Evolutionary conservation across 2,888 invertebrate genomes (phyloP).

Genomic region (Scaptomyza polygonia): DNA sequence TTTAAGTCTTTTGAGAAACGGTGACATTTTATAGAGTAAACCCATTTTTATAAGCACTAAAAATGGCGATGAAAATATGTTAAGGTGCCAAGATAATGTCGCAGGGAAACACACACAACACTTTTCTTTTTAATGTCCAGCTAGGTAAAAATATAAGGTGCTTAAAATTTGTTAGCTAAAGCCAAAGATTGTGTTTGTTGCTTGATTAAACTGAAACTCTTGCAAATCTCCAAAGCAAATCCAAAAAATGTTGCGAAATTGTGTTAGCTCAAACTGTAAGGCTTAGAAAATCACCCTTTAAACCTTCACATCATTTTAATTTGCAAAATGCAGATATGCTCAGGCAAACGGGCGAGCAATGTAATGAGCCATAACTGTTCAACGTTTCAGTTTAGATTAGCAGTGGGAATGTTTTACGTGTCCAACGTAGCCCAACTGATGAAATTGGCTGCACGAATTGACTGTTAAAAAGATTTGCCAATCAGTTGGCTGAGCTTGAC

Average conservation of each 20-base stretch:
- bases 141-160: background rate
- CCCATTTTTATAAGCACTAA: conserved; percentile 1
- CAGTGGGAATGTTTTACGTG: conserved; percentile 40
- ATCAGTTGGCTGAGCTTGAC: conserved; percentile 1
- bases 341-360: conserved; percentile 14
- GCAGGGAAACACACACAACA: background rate
- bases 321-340: background rate
- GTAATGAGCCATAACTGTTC: conserved; percentile 36
- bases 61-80: background rate
- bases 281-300: conserved; percentile 5
- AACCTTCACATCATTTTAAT: conserved; percentile 10
- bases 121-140: background rate
- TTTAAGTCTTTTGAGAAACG: background rate
- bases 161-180: background rate
- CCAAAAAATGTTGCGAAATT: background rate
- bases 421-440: conserved; percentile 17
- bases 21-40: background rate
- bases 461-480: conserved; percentile 38
- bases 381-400: conserved; percentile 27
- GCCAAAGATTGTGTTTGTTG: background rate
- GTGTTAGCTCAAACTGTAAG: background rate
- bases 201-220: background rate
- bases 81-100: background rate
- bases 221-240: background rate
- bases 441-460: conserved; percentile 43